A percentile compares a stretch with the other conserved stretches of the same genome.
These are phyloP conservation scores for Zosterops pallidus DNA, from an alignment of 2,113 vertebrate genomes.

Conservation along the genomic window DNA sequence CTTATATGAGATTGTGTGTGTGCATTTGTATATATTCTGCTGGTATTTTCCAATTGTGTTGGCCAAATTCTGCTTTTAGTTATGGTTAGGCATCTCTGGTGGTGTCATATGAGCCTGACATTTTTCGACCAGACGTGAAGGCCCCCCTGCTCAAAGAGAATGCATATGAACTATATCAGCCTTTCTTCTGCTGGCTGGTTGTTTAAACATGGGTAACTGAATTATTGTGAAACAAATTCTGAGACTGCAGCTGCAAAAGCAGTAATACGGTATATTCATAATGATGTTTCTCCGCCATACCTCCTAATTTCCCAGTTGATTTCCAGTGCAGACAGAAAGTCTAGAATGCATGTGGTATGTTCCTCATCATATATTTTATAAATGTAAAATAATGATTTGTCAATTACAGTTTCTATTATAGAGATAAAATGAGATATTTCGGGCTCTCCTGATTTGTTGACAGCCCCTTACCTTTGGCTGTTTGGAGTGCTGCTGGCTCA, in stretches of 20 bases:
- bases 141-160: conserved; percentile 58
- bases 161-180: conserved; percentile 62
- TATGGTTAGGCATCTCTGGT: conserved; percentile 60
- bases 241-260: conserved; percentile 63
- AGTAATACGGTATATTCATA: conserved; percentile 34
- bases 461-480: not conserved
- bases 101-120: conserved; percentile 66
- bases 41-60: conserved; percentile 65
- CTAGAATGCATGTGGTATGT: conserved; percentile 49
- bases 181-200: conserved; percentile 58
- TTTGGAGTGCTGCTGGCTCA: not conserved
- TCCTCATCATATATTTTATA: conserved; percentile 44
- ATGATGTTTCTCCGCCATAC: conserved; percentile 38
- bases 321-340: conserved; percentile 63
- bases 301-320: conserved; percentile 60
- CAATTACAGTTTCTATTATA: conserved; percentile 11
- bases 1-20: conserved; percentile 11
- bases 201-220: conserved; percentile 65
- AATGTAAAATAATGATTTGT: conserved; percentile 51
- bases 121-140: conserved; percentile 59
- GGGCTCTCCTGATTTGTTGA: not conserved
- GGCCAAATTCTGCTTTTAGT: conserved; percentile 66
- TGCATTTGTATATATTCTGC: conserved; percentile 49
- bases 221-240: conserved; percentile 69
- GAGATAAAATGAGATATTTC: not conserved